Evolutionary conservation across 2,888 invertebrate genomes (phyloP), one percentile per base, ranked within the genome.

Genomic region (Clepsis dumicolana): DNA sequence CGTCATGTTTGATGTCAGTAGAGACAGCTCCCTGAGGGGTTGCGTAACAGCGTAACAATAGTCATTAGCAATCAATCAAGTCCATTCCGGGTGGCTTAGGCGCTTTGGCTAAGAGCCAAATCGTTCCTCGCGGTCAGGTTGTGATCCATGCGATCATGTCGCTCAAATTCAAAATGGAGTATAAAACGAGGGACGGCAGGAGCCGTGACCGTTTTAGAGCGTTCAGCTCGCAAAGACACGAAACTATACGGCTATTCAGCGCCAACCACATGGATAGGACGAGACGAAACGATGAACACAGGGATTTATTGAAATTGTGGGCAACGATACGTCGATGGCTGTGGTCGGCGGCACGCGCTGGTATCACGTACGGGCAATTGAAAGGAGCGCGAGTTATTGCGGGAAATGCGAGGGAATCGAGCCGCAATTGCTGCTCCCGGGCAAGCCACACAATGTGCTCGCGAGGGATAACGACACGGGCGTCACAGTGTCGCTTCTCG

Each of bases 41-140:
- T 84, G 84, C 82, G 85, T 86, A 88, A 86, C 83, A 82, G 81
- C 82, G 79, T 88, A 91, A 90, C 89, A 87, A 90, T 89, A 85
- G 87, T 87, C 84, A 89, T 91, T 90, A 87, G 88, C 90, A 90
- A 91, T 91, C 92, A 91, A 92, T 92, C 89, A 85, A 79, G 79
- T 78, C 75, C 78, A 82, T 80, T 85, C 77, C 77, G 75, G 86
- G 87, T 83, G 87, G 84, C 75, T 79, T 72, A 78, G 77, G 79
- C 81, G 80, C 78, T 79, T 78, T 79, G 70, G 73, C 74, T 76
- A 82, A 77, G 78, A 72, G 64, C 44, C 64, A 87, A 88, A 90
- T 87, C 83, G 83, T 77, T 84, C 86, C 88, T 87, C 75, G 86
- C 83, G 88, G 87, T 86, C 75, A 81, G 74, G 78, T 83, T 77